Evolutionary conservation across 1,140 invertebrate genomes (phyloP).

Genomic region (Trichomalopsis sarcophagae): DNA sequence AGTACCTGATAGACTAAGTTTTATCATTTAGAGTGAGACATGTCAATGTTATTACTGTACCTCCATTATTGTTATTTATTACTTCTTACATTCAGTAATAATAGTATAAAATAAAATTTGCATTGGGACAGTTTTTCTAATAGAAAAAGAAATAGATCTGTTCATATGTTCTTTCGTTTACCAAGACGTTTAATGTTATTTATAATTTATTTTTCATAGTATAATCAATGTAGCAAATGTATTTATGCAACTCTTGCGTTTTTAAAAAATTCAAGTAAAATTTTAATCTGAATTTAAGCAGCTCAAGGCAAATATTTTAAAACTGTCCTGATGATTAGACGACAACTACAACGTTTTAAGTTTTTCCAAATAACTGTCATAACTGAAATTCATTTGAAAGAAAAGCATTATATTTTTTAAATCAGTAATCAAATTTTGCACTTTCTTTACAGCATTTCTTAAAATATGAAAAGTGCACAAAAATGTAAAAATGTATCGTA

Average conservation of each 20-base stretch:
- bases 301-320: neutral
- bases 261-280: neutral
- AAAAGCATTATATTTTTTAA: neutral
- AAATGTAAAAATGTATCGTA: slow-evolving; percentile 43
- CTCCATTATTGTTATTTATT: slow-evolving; percentile 73
- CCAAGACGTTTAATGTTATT: neutral
- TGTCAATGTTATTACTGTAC: slow-evolving; percentile 74
- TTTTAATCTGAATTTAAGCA: neutral
- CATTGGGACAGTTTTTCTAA: slow-evolving; percentile 29
- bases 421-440: neutral
- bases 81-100: slow-evolving; percentile 70
- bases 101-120: slow-evolving; percentile 49
- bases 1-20: slow-evolving; percentile 76
- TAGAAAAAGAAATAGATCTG: neutral
- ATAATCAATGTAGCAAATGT: neutral
- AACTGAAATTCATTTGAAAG: neutral
- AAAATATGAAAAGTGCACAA: neutral
- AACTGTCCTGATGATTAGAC: neutral
- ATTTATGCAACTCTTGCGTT: neutral
- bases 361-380: neutral
- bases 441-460: neutral
- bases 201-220: neutral
- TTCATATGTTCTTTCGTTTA: neutral
- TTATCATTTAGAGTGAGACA: slow-evolving; percentile 73
- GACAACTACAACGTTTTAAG: neutral